These are phyloP conservation scores for Ochlodes sylvanus DNA, from an alignment of 2,888 invertebrate genomes.

Conservation along the genomic window DNA sequence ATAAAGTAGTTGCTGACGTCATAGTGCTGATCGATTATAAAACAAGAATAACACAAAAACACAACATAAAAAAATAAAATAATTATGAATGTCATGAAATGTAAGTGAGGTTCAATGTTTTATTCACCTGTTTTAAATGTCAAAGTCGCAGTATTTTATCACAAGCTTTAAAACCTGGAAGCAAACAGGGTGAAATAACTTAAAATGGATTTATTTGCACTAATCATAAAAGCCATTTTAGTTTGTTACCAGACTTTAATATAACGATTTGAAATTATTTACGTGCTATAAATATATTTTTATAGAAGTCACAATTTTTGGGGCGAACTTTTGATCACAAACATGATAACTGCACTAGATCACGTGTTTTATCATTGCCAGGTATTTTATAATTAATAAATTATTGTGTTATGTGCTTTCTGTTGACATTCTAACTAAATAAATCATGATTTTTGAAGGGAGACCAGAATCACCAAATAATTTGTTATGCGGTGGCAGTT, in stretches of 20 bases:
- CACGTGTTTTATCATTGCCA: too few relatives aligned
- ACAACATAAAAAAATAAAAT: neutral
- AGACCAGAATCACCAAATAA: too few relatives aligned
- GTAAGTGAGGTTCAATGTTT: conserved; percentile 2
- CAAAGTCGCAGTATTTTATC: neutral
- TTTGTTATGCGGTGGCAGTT: too few relatives aligned
- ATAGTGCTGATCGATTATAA: too few relatives aligned
- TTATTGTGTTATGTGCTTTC: too few relatives aligned
- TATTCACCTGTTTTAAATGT: conserved; percentile 8
- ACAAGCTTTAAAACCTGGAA: neutral
- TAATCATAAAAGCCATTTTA: neutral
- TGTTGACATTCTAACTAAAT: too few relatives aligned
- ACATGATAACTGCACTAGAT: too few relatives aligned
- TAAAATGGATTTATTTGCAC: neutral
- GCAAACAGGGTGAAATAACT: neutral
- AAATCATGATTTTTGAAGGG: too few relatives aligned
- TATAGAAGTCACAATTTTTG: neutral
- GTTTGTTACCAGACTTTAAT: neutral
- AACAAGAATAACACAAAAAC: too few relatives aligned
- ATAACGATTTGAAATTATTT: neutral
- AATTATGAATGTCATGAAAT: conserved; percentile 4
- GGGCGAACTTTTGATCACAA: too few relatives aligned
- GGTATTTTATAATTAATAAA: too few relatives aligned
- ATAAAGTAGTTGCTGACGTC: too few relatives aligned
- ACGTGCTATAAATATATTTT: neutral